Base-by-base conservation (phyloP, 2,888 invertebrate genomes). In the Dichetophora obliterata region DNA sequence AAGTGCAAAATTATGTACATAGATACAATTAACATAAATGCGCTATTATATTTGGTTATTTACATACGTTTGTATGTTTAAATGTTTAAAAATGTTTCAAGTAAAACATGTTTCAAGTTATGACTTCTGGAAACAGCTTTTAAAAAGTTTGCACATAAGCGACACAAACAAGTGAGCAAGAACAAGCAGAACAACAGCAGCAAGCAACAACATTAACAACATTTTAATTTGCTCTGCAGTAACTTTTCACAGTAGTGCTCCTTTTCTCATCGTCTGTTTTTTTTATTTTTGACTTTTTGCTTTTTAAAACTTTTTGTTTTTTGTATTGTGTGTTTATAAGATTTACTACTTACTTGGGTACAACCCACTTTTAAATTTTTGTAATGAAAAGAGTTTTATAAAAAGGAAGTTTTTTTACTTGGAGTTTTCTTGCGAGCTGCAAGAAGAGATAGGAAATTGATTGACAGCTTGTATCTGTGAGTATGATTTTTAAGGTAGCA, bases 21-120 rank as follows among this genome's bases (percentile, higher is more conserved):
- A 43, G 43, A 43, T 43, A 43, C 43, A 43, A 43, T 43, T 43
- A 43, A 43, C 43, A 43, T 43, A 14, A 43, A 43, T 11, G 43
- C 43, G 43, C 43, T 43, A 43, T 43, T 43, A 11, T 43, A 43
- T 43, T 3, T 43, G 43, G 1, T 43, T 43, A 43, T 43, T 43
- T 43, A 11, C 43, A 43, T 43, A 43, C 43, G 14, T 43, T 11
- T 14, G 24, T 14, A 22, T 1, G 43, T 43, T 8, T 11, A 27
- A 59, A 14, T 59, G 24, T 9, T 0, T 59, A 1, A 24, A 22
- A 27, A 19, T 37, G 71, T 57, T 71, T 9, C 72, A 48, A 72
- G 72, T 61, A 37, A 27, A 72, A 72, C 72, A 61, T 61, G 72
- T 72, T 72, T 72, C 43, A 43, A 72, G 59, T 72, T 72, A 24